Base-by-base conservation (phyloP, 2,888 invertebrate species). In the Strigamia maritima region DNA sequence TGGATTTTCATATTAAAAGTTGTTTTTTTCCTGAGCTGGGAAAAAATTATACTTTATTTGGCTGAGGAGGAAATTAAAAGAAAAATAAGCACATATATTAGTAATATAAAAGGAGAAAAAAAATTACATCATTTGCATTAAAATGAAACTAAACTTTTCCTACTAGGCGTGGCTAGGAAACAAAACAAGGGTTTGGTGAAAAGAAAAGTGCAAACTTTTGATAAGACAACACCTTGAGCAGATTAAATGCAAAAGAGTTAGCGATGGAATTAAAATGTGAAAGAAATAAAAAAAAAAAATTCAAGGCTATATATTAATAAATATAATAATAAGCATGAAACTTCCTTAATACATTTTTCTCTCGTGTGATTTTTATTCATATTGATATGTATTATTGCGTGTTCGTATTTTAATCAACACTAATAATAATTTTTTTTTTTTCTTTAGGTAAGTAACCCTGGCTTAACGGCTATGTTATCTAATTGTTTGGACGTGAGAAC, bases 151-250 rank as follows among this genome's bases (percentile, higher is more conserved):
- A 54, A 54, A 54, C 54, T 54, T 54, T 54, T 54, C 54, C 54
- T 54, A 19, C 54, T 54, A 54, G 54, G 54, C 54, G 54, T 54
- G 54, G 54, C 54, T 54, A n/a, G 19, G 22, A 54, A 35, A 35
- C 35, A 35, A 35, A 35, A n/a, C n/a, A 54, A 19, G 54, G 19
- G n/a, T 54, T 54, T 19, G 54, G 2, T 54, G 54, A 54, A 54
- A 54, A 54, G 54, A 54, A 44, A 54, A 54, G 54, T 54, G 19
- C 19, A 54, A 54, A 54, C 19, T 54, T 54, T 54, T 54, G 54
- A 54, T 54, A 54, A 54, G 54, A 54, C 54, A 54, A 54, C 54
- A 54, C 54, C 54, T 54, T 54, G 54, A 54, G 54, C n/a, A 54
- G 54, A 54, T 54, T 54, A 22, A 54, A 54, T 19, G 54, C n/a